Base-by-base conservation (phyloP, 2,113 vertebrate species). In the Anhinga anhinga region DNA sequence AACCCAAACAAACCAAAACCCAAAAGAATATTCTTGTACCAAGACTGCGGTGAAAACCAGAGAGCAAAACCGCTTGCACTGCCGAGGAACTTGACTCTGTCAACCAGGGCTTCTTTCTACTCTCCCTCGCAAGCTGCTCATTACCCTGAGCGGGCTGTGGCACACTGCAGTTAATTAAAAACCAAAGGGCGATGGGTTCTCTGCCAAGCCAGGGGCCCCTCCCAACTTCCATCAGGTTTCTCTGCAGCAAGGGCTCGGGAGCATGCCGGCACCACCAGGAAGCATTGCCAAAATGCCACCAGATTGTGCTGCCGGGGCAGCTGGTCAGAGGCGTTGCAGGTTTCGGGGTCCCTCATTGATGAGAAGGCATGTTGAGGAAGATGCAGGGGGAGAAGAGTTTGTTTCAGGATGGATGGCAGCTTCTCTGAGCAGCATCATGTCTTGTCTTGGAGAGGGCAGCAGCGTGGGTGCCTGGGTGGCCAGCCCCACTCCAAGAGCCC, bases 81-180 rank as follows among this genome's bases (percentile, higher is more conserved):
- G 93, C 95, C 55, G 59, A 98, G 92, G 98, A 98, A 97, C 97
- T 97, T 97, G 96, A 97, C 98, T 98, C 98, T 98, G 98, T 98
- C 98, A 98, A 91, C 98, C 98, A 92, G 98, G 97, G 96, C 97
- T 97, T 71, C 95, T 95, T 79, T 88, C 78, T 88, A 20, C 92
- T 92, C 69, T 90, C 74, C 95, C 96, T 88, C 45, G 62, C 94
- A 55, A 96, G 84, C 90, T 79, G 86, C 86, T 69, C 44, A 12
- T 36, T n/a, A n/a, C 73, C 89, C 67, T 25, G 49, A 52, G 72
- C 4, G 19, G 34, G 74, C 80, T 58, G 56, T 26, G 47, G n/a
- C 80, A 42, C 42, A 1, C 40, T 4, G 66, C 1, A 7, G 7
- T 21, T 14, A 26, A 61, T 22, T 16, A 27, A 11, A 19, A 9